Base-by-base conservation (phyloP, 2,797 vertebrate species). In the Labroides dimidiatus region DNA sequence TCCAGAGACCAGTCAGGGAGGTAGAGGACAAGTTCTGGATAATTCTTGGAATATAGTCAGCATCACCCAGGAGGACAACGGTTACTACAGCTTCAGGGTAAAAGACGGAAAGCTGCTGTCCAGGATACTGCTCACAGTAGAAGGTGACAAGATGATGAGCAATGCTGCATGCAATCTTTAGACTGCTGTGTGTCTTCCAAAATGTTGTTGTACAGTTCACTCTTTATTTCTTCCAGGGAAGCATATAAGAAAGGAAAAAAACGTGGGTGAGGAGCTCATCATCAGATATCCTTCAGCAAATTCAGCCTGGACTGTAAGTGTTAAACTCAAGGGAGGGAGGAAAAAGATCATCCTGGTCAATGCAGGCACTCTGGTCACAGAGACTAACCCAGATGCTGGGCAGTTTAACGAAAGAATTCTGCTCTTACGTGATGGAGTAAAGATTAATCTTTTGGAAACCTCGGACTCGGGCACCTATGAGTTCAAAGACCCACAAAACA, bases 1-100 rank as follows among this genome's bases (percentile, higher is more conserved):
- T 39, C 50, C 57, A 23, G 14, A 7, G 13, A 16, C 1, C 20
- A 39, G 3, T 39, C 2, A 1, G 1, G 6, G 6, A 41, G 15
- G 19, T 42, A 76, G 45, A 57, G 60, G 33, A 11, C 6, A 0
- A 11, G 0, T 78, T 10, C 20, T 1, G 0, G 0, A 0, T 1
- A 4, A 0, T 8, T 0, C 0, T 1, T 75, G 48, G 69, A 4
- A 16, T 24, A 37, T 89, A 0, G 2, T 0, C 1, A 0, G 6
- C 0, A 1, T 88, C 41, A 84, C 48, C 7, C 86, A 70, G 39
- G 13, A 2, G 36, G 81, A 91, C 80, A 69, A 0, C 0, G 89
- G 90, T 42, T 81, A 43, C 80, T 91, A 91, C 72, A 80, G 43
- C 20, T 24, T 86, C 17, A 75, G 78, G 43, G 0, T 0, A 19